Percentiles rank a stretch among this genome's conserved stretches.
phyloP scores from a whole-genome alignment of 2,797 vertebrate genomes.

The Percopsis omiscomaycus region DNA sequence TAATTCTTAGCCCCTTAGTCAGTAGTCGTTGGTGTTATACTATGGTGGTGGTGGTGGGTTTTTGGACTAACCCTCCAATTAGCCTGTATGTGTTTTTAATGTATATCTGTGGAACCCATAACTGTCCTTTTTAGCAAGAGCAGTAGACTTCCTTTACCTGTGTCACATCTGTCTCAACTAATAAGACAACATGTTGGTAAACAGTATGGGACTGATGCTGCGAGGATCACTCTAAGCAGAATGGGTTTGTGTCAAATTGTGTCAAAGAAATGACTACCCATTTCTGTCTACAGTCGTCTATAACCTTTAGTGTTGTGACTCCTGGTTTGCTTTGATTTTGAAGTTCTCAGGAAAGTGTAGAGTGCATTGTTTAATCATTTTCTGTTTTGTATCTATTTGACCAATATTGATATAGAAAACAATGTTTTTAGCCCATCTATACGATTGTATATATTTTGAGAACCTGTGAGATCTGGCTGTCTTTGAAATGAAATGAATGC shows the following conservation, averaged over 20 bases:
- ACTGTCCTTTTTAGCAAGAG: slow-evolving; percentile 16
- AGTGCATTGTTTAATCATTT: slow-evolving; percentile 30
- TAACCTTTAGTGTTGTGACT: slow-evolving; percentile 47
- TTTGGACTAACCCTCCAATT: slow-evolving; percentile 46
- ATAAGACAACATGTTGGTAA: slow-evolving; percentile 3
- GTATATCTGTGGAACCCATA: slow-evolving; percentile 28
- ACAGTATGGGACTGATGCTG: slow-evolving; percentile 16
- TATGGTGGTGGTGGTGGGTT: slow-evolving; percentile 59
- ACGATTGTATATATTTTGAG: slow-evolving; percentile 36
- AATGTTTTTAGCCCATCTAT: slow-evolving; percentile 29
- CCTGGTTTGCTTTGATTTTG: slow-evolving; percentile 61
- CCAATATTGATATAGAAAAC: slow-evolving; percentile 36
- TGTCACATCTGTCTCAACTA: slow-evolving; percentile 18
- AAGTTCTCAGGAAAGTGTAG: slow-evolving; percentile 74
- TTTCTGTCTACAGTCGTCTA: slow-evolving; percentile 6
- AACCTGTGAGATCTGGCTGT: slow-evolving; percentile 57
- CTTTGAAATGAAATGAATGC: slow-evolving; percentile 54
- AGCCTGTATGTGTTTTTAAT: slow-evolving; percentile 40
- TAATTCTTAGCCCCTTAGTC: slow-evolving; percentile 53
- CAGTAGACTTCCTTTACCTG: slow-evolving; percentile 9
- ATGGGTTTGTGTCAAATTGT: slow-evolving; percentile 25
- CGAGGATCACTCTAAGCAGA: slow-evolving; percentile 23
- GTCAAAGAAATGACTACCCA: slow-evolving; percentile 30
- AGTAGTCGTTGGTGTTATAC: slow-evolving; percentile 55
- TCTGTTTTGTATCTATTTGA: slow-evolving; percentile 47